Percentiles rank a stretch among this genome's conserved stretches.
phyloP scores from a whole-genome alignment of 2,113 vertebrate species.

The Ploceus nigricollis region DNA sequence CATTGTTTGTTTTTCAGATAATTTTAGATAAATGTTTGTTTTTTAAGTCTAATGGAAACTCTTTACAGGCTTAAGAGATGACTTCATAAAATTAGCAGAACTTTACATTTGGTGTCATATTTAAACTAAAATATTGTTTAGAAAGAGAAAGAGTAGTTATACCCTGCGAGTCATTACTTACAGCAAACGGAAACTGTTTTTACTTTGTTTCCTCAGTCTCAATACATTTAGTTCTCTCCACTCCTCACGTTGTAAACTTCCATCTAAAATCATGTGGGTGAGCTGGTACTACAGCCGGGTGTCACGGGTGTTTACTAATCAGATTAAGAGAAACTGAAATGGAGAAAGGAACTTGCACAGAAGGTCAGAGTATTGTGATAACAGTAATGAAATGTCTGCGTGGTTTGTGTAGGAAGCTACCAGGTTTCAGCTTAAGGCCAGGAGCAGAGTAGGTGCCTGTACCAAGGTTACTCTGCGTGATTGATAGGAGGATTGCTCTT shows the following conservation, averaged over 20 bases:
- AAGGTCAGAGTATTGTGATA: background rate
- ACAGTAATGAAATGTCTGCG: fast-evolving
- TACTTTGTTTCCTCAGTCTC: background rate
- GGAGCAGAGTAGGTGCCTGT: background rate
- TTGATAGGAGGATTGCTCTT: background rate
- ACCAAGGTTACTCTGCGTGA: background rate
- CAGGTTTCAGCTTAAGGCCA: background rate
- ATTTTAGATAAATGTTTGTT: background rate
- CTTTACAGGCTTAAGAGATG: background rate
- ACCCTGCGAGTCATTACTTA: background rate
- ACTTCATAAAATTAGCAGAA: background rate
- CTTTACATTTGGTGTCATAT: background rate
- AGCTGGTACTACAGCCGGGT: background rate
- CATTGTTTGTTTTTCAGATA: background rate
- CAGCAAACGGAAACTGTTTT: background rate
- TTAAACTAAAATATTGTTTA: background rate
- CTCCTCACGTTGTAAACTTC: background rate
- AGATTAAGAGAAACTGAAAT: background rate
- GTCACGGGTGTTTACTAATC: background rate
- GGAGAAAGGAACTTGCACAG: background rate
- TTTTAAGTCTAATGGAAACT: background rate
- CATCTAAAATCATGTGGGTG: background rate
- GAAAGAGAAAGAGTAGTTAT: background rate
- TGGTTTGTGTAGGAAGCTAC: background rate
- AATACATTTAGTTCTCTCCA: background rate